Conservation (phyloP, 2,888 invertebrate species). For the Copidosoma aretas region DNA sequence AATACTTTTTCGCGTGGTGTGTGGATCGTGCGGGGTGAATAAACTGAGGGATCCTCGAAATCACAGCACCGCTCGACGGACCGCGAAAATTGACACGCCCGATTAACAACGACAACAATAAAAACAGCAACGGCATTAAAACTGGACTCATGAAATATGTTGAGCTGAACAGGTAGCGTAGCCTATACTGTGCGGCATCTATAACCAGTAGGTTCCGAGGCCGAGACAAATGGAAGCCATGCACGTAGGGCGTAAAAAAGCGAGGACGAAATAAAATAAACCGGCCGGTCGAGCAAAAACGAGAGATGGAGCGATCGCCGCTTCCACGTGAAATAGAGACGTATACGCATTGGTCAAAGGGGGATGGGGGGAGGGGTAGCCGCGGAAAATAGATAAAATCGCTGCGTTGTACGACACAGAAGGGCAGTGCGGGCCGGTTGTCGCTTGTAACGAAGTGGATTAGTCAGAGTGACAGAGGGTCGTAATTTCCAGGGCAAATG, state of each 20-base stretch:
- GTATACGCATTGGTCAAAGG: neutral
- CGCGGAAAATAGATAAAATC: slow-evolving; percentile 33
- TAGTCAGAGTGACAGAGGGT: slow-evolving; percentile 59
- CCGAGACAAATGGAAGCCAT: slow-evolving; percentile 17
- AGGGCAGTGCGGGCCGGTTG: slow-evolving; percentile 37
- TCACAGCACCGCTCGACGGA: no score
- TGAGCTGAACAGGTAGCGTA: no score
- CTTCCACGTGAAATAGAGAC: neutral
- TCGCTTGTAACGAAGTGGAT: slow-evolving; percentile 59
- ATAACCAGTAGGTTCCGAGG: no score
- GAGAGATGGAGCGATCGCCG: slow-evolving; percentile 5
- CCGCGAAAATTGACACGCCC: no score
- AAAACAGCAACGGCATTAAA: no score
- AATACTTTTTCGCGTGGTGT: no score
- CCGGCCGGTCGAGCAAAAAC: neutral
- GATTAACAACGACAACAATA: no score
- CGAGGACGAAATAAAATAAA: slow-evolving; percentile 5
- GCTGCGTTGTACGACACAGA: slow-evolving; percentile 39
- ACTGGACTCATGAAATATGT: no score
- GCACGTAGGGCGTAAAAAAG: neutral
- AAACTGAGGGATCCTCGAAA: no score
- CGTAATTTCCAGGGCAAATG: slow-evolving; percentile 59
- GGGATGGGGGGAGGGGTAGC: slow-evolving; percentile 5
- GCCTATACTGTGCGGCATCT: no score
- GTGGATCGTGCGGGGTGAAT: no score